A percentile compares a stretch with the other conserved stretches of the same genome.
Conservation (phyloP, 2,888 invertebrate genomes). For the Eutolmus rufibarbis region DNA sequence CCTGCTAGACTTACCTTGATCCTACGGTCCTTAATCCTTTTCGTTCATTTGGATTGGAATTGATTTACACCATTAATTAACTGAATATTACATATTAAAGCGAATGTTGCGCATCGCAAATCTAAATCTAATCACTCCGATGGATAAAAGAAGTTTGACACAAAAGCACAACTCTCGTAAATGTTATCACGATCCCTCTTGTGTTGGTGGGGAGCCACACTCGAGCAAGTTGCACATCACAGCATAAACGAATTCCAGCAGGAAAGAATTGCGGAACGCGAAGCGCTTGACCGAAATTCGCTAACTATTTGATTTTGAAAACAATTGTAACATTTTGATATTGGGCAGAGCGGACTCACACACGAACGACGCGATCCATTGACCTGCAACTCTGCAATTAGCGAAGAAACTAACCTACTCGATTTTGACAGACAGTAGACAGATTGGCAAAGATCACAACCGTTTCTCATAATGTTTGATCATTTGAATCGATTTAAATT, state of each 20-base stretch:
- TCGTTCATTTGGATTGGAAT: not conserved
- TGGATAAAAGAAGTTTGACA: not conserved
- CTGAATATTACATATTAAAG: not conserved
- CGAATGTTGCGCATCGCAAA: not conserved
- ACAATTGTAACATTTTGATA: not conserved
- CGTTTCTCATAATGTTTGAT: not conserved
- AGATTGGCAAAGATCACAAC: not conserved
- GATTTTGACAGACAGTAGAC: not conserved
- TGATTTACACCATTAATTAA: not conserved
- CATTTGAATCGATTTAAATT: not conserved
- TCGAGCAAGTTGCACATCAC: not conserved
- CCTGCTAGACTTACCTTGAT: not conserved
- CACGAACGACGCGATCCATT: not conserved
- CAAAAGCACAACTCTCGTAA: not conserved
- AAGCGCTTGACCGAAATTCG: not conserved
- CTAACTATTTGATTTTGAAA: not conserved
- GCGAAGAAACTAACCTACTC: not conserved
- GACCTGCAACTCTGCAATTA: not conserved
- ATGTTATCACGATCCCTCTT: not conserved
- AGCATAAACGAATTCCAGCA: not conserved
- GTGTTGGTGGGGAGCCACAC: not conserved
- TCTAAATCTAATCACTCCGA: not conserved
- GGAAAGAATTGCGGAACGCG: not conserved
- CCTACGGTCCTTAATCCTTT: not conserved
- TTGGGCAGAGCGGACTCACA: not conserved